Percentiles rank a stretch among this genome's conserved stretches.
These are phyloP conservation scores for Ochotona princeps DNA, from an alignment of 2,113 vertebrate genomes.

Conservation along the genomic window DNA sequence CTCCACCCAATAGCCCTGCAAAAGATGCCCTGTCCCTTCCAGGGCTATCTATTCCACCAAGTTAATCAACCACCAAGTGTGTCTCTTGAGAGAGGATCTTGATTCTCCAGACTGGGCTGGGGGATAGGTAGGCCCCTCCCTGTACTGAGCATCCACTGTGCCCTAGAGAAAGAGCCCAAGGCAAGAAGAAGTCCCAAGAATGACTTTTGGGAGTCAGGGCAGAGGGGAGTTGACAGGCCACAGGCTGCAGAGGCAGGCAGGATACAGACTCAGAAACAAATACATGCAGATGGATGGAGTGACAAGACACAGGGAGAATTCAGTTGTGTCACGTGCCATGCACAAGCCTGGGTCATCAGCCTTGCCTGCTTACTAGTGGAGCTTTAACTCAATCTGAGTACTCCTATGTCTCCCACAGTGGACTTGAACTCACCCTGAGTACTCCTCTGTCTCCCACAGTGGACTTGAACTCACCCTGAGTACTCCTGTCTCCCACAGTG, in stretches of 20 bases:
- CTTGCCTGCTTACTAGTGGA: background rate
- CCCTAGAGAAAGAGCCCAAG: background rate
- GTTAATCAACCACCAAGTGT: background rate
- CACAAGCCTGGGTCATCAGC: background rate
- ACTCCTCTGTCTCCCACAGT: too few relatives aligned
- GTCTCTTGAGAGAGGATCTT: background rate
- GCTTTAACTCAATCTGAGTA: background rate
- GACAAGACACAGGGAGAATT: background rate
- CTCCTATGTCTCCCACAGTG: background rate
- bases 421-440: too few relatives aligned
- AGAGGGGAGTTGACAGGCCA: background rate
- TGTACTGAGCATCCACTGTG: accelerated
- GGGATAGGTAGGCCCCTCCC: background rate
- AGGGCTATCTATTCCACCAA: background rate
- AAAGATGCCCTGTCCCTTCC: background rate
- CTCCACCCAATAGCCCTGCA: background rate
- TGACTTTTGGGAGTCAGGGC: background rate
- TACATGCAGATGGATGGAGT: constrained; percentile 25
- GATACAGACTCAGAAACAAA: constrained; percentile 4
- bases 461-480: too few relatives aligned
- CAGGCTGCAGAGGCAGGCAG: constrained; percentile 18
- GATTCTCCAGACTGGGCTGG: background rate
- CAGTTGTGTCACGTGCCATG: background rate
- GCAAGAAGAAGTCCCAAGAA: background rate
- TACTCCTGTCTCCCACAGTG: too few relatives aligned